A percentile compares a stretch with the other conserved stretches of the same genome.
Evolutionary conservation across 2,113 vertebrate species (phyloP).

Genomic region (Upupa epops): DNA sequence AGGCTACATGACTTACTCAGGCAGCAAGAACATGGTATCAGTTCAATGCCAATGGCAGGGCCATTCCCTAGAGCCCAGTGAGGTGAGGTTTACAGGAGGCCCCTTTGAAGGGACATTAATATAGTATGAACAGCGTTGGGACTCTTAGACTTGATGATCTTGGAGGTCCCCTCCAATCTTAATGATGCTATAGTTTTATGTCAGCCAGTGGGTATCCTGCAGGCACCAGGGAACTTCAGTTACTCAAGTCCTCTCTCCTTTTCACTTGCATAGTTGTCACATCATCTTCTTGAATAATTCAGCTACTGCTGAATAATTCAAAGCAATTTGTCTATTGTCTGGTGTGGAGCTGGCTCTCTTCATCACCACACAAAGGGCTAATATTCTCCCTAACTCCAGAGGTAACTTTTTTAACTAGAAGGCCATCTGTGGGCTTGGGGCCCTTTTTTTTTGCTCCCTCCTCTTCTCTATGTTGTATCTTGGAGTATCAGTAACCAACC

Average conservation of each 20-base stretch:
- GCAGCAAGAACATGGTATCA: background rate
- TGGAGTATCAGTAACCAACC: background rate
- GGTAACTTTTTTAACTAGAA: background rate
- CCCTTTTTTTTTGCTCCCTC: background rate
- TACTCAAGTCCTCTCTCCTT: background rate
- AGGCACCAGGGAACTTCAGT: background rate
- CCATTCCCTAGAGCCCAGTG: background rate
- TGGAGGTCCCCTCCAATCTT: no score
- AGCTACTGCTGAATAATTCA: constrained; percentile 8
- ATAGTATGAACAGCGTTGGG: background rate
- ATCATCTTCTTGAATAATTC: background rate
- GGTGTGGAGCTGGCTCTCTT: background rate
- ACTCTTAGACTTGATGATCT: no score
- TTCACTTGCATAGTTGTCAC: background rate
- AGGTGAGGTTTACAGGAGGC: background rate
- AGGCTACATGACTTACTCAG: background rate
- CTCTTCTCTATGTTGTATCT: background rate
- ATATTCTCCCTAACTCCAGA: background rate
- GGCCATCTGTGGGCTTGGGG: background rate
- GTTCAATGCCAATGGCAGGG: background rate
- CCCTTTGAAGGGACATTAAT: background rate
- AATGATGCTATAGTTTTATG: no score
- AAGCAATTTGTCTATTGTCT: background rate
- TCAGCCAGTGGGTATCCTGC: background rate
- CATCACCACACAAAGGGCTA: background rate